Base-by-base conservation (phyloP, 2,797 vertebrate genomes). In the Lates japonicus region DNA sequence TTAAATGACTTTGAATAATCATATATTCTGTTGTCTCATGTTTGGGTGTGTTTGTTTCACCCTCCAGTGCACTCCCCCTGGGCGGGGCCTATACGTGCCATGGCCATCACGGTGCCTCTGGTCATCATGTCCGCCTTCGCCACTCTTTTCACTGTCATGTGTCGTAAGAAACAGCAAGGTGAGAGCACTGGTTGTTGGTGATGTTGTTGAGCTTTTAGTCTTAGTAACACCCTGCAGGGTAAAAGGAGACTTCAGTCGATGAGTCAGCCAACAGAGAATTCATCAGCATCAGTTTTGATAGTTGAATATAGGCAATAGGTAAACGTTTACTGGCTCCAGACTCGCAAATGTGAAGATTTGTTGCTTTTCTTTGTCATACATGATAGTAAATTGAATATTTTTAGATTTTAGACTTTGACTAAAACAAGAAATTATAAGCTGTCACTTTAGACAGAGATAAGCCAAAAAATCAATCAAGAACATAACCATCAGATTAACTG, bases 131-230 rank as follows among this genome's bases (percentile, higher is more conserved):
- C 98, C 0, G 98, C 98, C n/a, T 98, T 99, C 7, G 97, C 98
- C 39, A 99, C 98, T 0, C 97, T 99, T 77, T 98, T 99, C 94
- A 99, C 98, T 0, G 97, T 99, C 63, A 98, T 99, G 97, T 99
- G 98, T 86, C 97, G 98, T 82, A 99, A 99, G 94, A 99, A 99
- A 66, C 98, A 99, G 68, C 98, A 99, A 97, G 98, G 98, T n/a
- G n/a, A n/a, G n/a, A n/a, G n/a, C n/a, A n/a, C n/a, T n/a, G n/a
- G n/a, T n/a, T n/a, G n/a, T n/a, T n/a, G n/a, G n/a, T n/a, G n/a
- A n/a, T n/a, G n/a, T n/a, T n/a, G n/a, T n/a, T n/a, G n/a, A n/a
- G n/a, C n/a, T n/a, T n/a, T n/a, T n/a, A n/a, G n/a, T n/a, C n/a
- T n/a, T n/a, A n/a, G n/a, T n/a, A n/a, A n/a, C n/a, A n/a, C n/a